These are phyloP conservation scores for Ectemnius cavifrons DNA, from an alignment of 2,888 invertebrate species.

Conservation along the genomic window DNA sequence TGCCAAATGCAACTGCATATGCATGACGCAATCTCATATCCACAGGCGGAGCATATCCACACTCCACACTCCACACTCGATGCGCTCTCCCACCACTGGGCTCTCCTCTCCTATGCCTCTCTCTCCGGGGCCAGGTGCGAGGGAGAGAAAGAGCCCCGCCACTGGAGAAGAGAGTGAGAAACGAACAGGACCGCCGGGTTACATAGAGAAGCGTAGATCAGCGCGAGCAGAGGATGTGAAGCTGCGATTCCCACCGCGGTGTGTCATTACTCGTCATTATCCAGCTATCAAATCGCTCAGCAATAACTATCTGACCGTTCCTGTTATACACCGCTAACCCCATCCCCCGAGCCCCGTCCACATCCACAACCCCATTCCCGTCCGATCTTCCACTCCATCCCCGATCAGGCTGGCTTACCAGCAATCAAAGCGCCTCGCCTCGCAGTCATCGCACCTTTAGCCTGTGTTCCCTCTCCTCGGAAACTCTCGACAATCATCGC, in stretches of 20 bases:
- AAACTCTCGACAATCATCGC: conserved; percentile 27
- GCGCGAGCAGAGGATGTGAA: conserved; percentile 26
- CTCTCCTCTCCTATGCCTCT: no score
- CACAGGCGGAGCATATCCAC: conserved; percentile 58
- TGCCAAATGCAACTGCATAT: conserved; percentile 76
- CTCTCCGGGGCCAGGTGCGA: background rate
- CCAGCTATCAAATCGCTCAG: conserved; percentile 76
- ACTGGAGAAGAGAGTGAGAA: conserved; percentile 21
- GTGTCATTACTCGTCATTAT: conserved; percentile 77
- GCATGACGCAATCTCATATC: conserved; percentile 76
- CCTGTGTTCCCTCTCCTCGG: conserved; percentile 43
- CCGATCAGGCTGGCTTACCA: conserved; percentile 60
- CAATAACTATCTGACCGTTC: conserved; percentile 72
- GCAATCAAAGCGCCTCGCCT: conserved; percentile 55
- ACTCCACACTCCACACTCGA: background rate
- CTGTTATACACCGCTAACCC: conserved; percentile 41
- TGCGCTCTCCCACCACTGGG: no score
- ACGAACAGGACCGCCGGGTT: conserved; percentile 11
- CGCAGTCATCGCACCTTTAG: background rate
- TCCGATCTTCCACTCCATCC: conserved; percentile 13
- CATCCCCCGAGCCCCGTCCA: conserved; percentile 25
- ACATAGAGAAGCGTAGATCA: conserved; percentile 19
- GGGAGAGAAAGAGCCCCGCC: conserved; percentile 9
- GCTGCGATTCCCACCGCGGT: conserved; percentile 67
- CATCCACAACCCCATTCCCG: no score